A percentile compares a stretch with the other conserved stretches of the same genome.
Conservation (phyloP, 2,797 vertebrate species). For the Tolypeutes matacus region DNA sequence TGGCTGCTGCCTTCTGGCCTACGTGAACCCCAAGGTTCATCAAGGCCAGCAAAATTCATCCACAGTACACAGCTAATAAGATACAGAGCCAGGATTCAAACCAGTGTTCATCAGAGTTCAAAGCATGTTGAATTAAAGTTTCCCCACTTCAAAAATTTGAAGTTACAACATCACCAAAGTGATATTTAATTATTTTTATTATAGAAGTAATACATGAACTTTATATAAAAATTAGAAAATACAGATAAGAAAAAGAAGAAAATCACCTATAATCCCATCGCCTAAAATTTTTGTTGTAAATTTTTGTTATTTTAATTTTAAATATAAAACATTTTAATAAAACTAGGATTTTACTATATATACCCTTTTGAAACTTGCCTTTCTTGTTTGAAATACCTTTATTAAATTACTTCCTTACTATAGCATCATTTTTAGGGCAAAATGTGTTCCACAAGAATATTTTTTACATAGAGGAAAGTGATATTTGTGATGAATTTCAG, state of each 20-base stretch:
- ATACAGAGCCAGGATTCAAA: not conserved
- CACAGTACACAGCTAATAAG: not conserved
- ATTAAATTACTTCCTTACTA: not conserved
- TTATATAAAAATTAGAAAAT: slow-evolving; percentile 54
- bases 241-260: not conserved
- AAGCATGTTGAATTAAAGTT: not conserved
- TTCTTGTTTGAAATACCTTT: slow-evolving; percentile 25
- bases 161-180: not conserved
- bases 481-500: slow-evolving; percentile 29
- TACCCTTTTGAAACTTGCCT: slow-evolving; percentile 28
- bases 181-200: slow-evolving; percentile 35
- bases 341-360: not conserved
- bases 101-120: not conserved
- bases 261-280: not conserved
- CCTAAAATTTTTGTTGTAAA: not conserved
- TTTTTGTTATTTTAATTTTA: slow-evolving; percentile 38
- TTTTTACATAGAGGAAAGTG: slow-evolving; percentile 38
- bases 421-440: slow-evolving; percentile 9
- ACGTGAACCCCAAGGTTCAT: not conserved
- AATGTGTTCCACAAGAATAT: not conserved
- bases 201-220: not conserved
- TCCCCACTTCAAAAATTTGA: not conserved
- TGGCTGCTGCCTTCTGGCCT: not conserved
- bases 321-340: slow-evolving; percentile 23
- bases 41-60: not conserved